Conservation (phyloP, 2,113 vertebrate species). For the Eudyptes chrysolophus region DNA sequence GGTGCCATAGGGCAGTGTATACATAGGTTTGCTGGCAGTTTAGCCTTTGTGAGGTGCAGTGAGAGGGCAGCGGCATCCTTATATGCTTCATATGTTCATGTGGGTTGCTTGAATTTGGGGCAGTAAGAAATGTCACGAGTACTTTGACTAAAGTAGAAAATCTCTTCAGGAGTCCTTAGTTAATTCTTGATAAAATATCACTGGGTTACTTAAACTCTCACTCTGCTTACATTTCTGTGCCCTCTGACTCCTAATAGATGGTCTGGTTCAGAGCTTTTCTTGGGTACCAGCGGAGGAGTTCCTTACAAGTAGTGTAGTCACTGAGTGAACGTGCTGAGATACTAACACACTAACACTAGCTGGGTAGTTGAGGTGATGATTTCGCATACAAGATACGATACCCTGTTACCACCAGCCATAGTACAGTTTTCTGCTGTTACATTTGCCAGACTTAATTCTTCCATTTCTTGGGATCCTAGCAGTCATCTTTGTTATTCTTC, state of each 20-base stretch:
- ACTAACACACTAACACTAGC: accelerated
- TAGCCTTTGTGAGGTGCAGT: not conserved
- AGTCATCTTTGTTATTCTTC: not conserved
- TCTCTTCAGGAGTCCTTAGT: not conserved
- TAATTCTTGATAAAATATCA: not conserved
- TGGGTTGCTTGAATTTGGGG: not conserved
- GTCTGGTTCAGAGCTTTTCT: not conserved
- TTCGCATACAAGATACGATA: not conserved
- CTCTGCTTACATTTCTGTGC: not conserved
- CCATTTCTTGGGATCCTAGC: not conserved
- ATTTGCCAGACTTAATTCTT: not conserved
- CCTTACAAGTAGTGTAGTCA: not conserved
- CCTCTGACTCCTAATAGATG: not conserved
- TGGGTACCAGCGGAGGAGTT: not conserved
- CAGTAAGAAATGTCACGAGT: not conserved
- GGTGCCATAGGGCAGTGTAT: not conserved
- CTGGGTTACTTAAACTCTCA: not conserved
- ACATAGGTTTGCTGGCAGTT: not conserved
- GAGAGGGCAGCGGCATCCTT: not conserved
- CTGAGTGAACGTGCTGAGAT: not conserved
- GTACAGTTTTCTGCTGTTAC: not conserved
- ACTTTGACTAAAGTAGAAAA: not conserved
- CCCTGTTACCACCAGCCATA: not conserved
- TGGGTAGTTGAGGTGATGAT: not conserved
- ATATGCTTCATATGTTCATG: not conserved